Base-by-base conservation (phyloP, 2,113 vertebrate species). In the Romanogobio albipinnatus region DNA sequence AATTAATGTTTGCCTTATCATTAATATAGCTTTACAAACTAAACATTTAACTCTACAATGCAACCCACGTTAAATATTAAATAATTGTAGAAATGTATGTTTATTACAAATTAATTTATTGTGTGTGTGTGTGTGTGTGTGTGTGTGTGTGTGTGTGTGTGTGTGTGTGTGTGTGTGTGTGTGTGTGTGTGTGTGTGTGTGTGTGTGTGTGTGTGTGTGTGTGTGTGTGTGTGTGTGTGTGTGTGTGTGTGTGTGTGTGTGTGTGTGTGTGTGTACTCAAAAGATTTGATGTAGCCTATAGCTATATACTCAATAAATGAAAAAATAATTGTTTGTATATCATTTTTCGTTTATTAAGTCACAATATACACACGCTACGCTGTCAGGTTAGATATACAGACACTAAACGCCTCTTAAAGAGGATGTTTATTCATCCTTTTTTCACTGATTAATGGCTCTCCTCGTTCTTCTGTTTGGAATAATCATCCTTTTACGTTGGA, bases 401-500 rank as follows among this genome's bases (percentile, higher is more conserved):
- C 84, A 84, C 87, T 74, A 78, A 85, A 85, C 24, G 58, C 58
- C 75, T 56, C 70, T 84, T 86, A 76, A 88, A 86, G 53, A 84
- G 85, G 61, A 86, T 88, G 87, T 88, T 86, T 86, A 88, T 88
- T 86, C 82, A 24, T 61, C 76, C 78, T 36, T 22, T 80, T 70
- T 85, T 36, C 84, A 77, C 76, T 88, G 85, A 88, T 88, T 88
- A 88, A 88, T 88, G 84, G 51, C 77, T 79, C 82, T 86, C 81
- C 86, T 84, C 77, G 73, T 88, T 81, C 87, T 68, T 86, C 9
- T 53, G 85, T 24, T 76, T 36, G 73, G 86, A 90, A 81, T 88
- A 85, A 80, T 84, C 83, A 92, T 90, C 85, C 79, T 9, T 84
- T 19, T 87, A 89, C 89, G 91, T 92, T 76, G 89, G 86, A 92